These are phyloP conservation scores for Drosophila nr. medialis DNA, from an alignment of 2,888 invertebrate species.

Conservation along the genomic window DNA sequence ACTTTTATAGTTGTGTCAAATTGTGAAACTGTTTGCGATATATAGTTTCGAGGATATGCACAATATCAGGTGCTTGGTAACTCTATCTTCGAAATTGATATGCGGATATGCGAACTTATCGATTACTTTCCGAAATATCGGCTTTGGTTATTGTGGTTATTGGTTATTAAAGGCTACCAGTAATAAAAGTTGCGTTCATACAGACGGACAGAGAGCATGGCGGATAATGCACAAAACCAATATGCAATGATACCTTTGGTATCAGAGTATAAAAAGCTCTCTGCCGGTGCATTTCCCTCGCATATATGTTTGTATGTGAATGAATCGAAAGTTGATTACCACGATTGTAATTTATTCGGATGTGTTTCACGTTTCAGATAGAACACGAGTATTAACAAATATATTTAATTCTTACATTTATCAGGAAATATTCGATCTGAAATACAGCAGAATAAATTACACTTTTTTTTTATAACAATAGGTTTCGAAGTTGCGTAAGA, in stretches of 20 bases:
- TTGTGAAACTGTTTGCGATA: too few species aligned
- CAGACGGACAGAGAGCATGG: too few species aligned
- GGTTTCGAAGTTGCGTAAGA: background rate
- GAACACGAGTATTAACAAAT: background rate
- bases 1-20: too few species aligned
- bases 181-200: too few species aligned
- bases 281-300: conserved; percentile 15
- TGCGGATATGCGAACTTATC: too few species aligned
- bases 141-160: too few species aligned
- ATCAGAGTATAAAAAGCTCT: conserved; percentile 8
- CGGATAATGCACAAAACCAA: background rate
- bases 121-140: background rate
- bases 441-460: background rate
- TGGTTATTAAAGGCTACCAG: too few species aligned
- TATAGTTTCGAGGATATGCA: too few species aligned
- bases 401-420: background rate
- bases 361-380: background rate
- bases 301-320: background rate
- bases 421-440: background rate
- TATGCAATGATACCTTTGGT: background rate
- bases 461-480: background rate
- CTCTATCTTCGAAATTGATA: too few species aligned
- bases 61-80: too few species aligned
- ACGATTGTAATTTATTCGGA: conserved; percentile 6
- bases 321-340: background rate